Conservation (phyloP, 2,113 vertebrate species). For the Melospiza georgiana region DNA sequence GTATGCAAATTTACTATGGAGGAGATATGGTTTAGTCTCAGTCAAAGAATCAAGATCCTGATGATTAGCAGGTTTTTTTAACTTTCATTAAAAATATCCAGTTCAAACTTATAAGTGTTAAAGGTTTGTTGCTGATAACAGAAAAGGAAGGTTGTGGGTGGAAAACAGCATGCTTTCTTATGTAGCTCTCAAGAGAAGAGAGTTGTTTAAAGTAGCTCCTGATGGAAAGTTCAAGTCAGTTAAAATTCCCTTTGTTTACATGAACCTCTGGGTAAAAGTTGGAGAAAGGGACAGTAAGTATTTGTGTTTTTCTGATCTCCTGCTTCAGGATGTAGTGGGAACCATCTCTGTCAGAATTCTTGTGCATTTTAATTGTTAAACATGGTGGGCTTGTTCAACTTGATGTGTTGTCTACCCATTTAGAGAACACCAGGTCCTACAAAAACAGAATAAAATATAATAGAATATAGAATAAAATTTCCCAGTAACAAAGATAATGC, state of each 20-base stretch:
- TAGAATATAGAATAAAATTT: neutral
- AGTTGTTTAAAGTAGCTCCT: neutral
- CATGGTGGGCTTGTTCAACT: neutral
- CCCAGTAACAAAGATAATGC: neutral
- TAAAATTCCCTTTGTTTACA: neutral
- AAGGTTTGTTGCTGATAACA: neutral
- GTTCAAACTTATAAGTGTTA: neutral
- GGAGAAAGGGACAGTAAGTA: neutral
- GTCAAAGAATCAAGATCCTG: neutral
- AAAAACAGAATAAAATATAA: neutral
- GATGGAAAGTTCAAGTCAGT: neutral
- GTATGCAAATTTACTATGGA: neutral
- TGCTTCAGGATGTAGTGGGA: neutral
- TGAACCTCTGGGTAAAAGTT: neutral
- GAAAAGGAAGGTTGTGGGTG: neutral
- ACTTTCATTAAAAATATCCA: neutral
- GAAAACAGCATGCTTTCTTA: neutral
- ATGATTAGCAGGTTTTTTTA: rapidly evolving
- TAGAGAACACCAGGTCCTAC: neutral
- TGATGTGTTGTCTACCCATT: neutral
- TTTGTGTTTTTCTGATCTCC: neutral
- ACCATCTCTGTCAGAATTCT: neutral
- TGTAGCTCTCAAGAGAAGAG: neutral
- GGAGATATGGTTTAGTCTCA: neutral
- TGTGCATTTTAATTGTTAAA: neutral